Evolutionary conservation across 1,140 invertebrate species (phyloP).

Genomic region (Harlomillsia oculata): DNA sequence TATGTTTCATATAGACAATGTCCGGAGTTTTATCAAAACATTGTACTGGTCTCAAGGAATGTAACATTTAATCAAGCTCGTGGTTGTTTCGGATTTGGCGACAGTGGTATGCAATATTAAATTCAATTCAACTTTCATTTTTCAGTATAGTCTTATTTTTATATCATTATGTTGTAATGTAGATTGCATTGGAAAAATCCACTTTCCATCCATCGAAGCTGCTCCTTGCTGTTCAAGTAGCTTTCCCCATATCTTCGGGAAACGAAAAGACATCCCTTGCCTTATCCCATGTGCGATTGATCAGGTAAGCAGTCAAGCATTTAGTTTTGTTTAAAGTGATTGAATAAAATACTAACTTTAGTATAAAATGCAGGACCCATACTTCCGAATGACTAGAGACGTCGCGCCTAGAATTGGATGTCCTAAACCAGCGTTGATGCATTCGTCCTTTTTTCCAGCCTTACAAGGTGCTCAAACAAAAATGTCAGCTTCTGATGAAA

Average conservation of each 20-base stretch:
- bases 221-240: constrained; percentile 85
- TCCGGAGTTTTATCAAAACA: constrained; percentile 84
- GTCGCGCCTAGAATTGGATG: constrained; percentile 80
- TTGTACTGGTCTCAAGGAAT: constrained; percentile 81
- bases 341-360: constrained; percentile 3
- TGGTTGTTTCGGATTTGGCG: constrained; percentile 95
- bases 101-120: constrained; percentile 51
- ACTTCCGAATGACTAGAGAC: constrained; percentile 97
- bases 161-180: constrained; percentile 2
- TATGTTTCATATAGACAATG: constrained; percentile 51
- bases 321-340: neutral
- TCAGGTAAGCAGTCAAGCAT: constrained; percentile 51
- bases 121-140: constrained; percentile 26
- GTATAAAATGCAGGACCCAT: constrained; percentile 66
- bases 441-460: constrained; percentile 91
- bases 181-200: constrained; percentile 88
- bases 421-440: constrained; percentile 87
- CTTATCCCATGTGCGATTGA: constrained; percentile 98
- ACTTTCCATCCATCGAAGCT: constrained; percentile 93
- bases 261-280: constrained; percentile 70
- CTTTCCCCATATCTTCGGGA: constrained; percentile 90
- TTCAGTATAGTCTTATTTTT: neutral
- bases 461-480: constrained; percentile 93
- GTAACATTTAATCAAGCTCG: constrained; percentile 89
- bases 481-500: constrained; percentile 93